Conservation (phyloP, 2,113 vertebrate genomes). For the Onychostruthus taczanowskii region DNA sequence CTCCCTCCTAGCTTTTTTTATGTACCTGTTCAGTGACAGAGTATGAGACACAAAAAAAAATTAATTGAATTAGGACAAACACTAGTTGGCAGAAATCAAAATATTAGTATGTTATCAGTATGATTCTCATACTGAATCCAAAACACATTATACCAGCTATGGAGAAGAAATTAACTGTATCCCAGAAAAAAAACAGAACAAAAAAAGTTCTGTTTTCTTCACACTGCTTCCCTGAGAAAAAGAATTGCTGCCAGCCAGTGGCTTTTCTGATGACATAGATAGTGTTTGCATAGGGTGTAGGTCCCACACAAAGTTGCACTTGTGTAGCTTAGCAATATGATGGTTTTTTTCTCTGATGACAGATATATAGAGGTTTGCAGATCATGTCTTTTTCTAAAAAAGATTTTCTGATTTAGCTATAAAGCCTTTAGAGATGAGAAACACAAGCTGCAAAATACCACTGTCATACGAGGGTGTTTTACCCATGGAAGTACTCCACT, state of each 20-base stretch:
- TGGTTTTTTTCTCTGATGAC: neutral
- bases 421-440: neutral
- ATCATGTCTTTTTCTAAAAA: neutral
- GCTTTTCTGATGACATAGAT: neutral
- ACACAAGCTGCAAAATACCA: neutral
- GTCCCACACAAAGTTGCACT: neutral
- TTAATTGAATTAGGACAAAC: neutral
- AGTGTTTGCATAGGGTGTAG: neutral
- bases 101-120: neutral
- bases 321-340: neutral
- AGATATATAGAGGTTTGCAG: rapidly evolving
- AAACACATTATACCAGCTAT: neutral
- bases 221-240: neutral
- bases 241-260: rapidly evolving
- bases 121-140: neutral
- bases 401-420: neutral
- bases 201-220: neutral
- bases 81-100: neutral
- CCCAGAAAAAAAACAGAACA: neutral
- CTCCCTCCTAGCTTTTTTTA: neutral
- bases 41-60: neutral
- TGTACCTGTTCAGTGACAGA: neutral
- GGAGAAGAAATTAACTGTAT: neutral
- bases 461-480: neutral
- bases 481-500: neutral